These are phyloP conservation scores for Strix aluco DNA, from an alignment of 2,113 vertebrate species.

Conservation along the genomic window DNA sequence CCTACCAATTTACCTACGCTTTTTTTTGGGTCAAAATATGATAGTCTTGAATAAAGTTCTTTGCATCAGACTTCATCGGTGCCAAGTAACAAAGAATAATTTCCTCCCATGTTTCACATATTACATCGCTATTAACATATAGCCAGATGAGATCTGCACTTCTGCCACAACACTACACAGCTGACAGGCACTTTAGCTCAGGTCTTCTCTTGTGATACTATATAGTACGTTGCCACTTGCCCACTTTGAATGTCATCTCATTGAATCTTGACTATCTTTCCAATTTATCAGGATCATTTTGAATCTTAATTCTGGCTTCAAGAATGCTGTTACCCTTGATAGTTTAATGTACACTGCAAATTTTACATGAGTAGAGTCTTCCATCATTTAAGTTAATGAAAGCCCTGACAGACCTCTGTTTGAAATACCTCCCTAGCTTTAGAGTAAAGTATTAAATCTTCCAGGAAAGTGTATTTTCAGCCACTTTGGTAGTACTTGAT, in stretches of 20 bases:
- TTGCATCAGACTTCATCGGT: neutral
- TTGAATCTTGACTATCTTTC: neutral
- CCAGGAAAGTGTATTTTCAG: neutral
- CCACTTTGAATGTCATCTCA: neutral
- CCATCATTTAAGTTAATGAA: conserved; percentile 33
- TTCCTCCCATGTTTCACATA: neutral
- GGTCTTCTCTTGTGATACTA: neutral
- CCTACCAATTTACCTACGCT: neutral
- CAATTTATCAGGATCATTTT: neutral
- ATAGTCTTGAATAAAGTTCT: neutral
- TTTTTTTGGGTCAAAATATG: neutral
- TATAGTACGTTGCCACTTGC: neutral
- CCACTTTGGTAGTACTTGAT: neutral
- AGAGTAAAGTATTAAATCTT: neutral
- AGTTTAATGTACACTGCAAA: neutral
- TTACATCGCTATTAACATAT: neutral
- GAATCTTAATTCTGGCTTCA: neutral
- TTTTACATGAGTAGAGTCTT: neutral
- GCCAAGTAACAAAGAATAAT: neutral
- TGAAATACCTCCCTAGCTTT: neutral
- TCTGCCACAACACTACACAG: neutral
- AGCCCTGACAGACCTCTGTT: neutral
- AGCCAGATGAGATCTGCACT: neutral
- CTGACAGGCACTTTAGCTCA: neutral
- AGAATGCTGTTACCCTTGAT: neutral